phyloP scores from a whole-genome alignment of 2,797 vertebrate genomes.

The Lycodopsis pacificus region DNA sequence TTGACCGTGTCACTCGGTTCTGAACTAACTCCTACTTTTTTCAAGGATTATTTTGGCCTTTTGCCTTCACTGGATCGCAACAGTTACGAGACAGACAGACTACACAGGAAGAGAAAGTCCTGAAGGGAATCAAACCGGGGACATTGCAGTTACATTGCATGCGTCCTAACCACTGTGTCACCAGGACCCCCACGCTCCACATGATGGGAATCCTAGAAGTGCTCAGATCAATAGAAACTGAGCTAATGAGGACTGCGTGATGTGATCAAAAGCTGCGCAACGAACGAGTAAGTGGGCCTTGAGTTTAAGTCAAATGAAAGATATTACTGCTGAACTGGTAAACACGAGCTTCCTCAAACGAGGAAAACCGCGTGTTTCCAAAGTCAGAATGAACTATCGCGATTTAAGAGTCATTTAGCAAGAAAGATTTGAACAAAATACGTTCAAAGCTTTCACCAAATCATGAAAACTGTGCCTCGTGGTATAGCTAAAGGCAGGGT shows the following conservation, averaged over 20 bases:
- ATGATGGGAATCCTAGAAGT: background rate
- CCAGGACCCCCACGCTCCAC: background rate
- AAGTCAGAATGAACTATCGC: background rate
- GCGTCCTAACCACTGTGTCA: background rate
- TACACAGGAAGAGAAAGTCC: too few relatives aligned
- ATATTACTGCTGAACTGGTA: background rate
- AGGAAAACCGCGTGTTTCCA: background rate
- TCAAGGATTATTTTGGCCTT: background rate
- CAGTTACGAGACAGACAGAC: background rate
- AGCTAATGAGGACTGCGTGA: background rate
- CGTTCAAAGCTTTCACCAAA: too few relatives aligned
- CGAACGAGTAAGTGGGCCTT: background rate
- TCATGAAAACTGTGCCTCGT: too few relatives aligned
- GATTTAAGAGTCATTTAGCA: too few relatives aligned
- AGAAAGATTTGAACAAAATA: too few relatives aligned
- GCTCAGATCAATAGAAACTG: background rate
- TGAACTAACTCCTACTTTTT: background rate
- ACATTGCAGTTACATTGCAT: too few relatives aligned
- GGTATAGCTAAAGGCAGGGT: too few relatives aligned
- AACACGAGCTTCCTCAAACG: background rate
- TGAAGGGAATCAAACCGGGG: background rate
- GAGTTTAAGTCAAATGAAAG: background rate
- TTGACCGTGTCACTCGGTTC: rapidly evolving
- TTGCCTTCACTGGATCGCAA: background rate
- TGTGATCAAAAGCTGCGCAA: background rate